Evolutionary conservation across 2,113 vertebrate genomes (phyloP).

Genomic region (Sisor rabdophorus): DNA sequence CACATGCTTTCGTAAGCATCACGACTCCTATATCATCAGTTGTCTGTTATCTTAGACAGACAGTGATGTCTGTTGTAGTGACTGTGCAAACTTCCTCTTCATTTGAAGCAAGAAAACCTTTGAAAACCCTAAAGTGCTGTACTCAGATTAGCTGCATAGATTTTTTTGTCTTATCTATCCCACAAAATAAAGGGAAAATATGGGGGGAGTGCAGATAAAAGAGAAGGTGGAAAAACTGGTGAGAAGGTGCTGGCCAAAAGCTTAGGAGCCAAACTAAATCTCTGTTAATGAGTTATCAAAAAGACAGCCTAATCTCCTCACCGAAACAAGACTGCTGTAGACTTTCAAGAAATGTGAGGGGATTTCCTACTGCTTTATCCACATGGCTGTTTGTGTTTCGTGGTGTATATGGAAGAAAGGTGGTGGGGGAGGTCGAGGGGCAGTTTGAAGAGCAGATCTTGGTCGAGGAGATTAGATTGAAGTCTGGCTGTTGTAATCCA

Average conservation of each 20-base stretch:
- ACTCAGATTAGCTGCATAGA: conserved; percentile 51
- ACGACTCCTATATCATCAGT: conserved; percentile 28
- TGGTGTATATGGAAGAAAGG: conserved; percentile 49
- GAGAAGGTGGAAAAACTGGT: conserved; percentile 7
- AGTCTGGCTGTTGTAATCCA: conserved; percentile 44
- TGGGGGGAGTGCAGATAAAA: conserved; percentile 27
- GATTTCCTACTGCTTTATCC: conserved; percentile 58
- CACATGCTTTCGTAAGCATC: not conserved
- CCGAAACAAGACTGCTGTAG: conserved; percentile 24
- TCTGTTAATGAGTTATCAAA: conserved; percentile 53
- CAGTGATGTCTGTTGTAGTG: conserved; percentile 34
- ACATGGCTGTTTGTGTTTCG: conserved; percentile 48
- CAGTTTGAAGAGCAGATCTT: conserved; percentile 16
- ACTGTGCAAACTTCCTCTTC: conserved; percentile 29
- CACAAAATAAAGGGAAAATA: conserved; percentile 7
- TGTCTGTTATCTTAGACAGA: conserved; percentile 35
- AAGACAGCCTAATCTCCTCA: conserved; percentile 40
- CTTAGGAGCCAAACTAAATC: conserved; percentile 43
- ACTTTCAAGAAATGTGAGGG: conserved; percentile 48
- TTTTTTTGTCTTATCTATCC: conserved; percentile 57
- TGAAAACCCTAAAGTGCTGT: conserved; percentile 30
- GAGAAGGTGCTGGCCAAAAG: conserved; percentile 12
- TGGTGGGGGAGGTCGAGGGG: conserved; percentile 9
- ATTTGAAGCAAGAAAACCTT: conserved; percentile 19
- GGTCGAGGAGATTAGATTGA: conserved; percentile 45